phyloP scores from a whole-genome alignment of 2,113 vertebrate species.

The Malurus melanocephalus region DNA sequence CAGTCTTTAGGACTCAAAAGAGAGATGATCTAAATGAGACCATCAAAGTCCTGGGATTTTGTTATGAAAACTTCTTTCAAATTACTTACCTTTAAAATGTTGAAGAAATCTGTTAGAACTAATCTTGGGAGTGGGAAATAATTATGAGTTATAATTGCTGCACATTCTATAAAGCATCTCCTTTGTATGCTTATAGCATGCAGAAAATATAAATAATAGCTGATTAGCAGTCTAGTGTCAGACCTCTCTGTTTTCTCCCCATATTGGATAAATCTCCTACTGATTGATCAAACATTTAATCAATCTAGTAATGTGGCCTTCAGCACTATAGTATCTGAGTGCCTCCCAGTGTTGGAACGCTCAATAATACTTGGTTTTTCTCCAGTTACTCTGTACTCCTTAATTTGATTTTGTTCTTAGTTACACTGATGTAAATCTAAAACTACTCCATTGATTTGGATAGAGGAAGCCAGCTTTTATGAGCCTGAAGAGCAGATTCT shows the following conservation, averaged over 20 bases:
- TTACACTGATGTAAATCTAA: constrained; percentile 32
- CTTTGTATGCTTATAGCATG: background rate
- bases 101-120: background rate
- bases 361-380: constrained; percentile 47
- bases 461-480: background rate
- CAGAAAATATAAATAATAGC: constrained; percentile 12
- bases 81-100: background rate
- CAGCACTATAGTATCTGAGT: constrained; percentile 63
- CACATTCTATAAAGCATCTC: background rate
- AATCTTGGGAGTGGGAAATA: background rate
- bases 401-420: constrained; percentile 48
- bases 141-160: background rate
- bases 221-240: constrained; percentile 7
- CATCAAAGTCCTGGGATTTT: background rate
- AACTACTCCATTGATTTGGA: constrained; percentile 21
- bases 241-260: background rate
- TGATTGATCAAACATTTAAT: constrained; percentile 59
- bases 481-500: background rate
- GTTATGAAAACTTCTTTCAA: background rate
- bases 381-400: constrained; percentile 17
- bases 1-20: background rate
- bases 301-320: constrained; percentile 35
- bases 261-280: constrained; percentile 32
- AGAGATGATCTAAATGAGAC: background rate
- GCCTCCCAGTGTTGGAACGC: constrained; percentile 62